Conservation (phyloP, 2,888 invertebrate species). For the Diachrysia chrysitis region DNA sequence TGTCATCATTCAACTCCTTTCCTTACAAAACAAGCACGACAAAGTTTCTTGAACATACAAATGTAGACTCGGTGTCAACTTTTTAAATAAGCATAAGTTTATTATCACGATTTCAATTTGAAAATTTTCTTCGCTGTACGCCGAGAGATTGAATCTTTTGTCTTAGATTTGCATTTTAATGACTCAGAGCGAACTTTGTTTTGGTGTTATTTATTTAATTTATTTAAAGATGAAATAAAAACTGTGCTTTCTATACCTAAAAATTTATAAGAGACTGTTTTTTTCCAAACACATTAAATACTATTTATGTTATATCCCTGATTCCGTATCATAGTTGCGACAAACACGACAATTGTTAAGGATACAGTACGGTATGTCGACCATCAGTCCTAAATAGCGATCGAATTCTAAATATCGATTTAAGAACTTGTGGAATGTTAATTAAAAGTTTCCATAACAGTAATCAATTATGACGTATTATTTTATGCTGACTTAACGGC, state of each 20-base stretch:
- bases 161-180: conserved; percentile 7
- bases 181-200: not conserved
- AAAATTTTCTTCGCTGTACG: not conserved
- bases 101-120: conserved; percentile 4
- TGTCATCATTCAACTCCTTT: conserved; percentile 2
- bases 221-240: not conserved
- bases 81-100: conserved; percentile 4
- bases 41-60: not conserved
- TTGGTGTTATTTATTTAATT: conserved; percentile 3
- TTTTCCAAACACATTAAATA: no score
- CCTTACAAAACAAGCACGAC: not conserved
- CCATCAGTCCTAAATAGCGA: no score
- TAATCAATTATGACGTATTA: not conserved
- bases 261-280: no score
- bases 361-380: no score
- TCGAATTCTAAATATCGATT: no score
- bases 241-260: not conserved
- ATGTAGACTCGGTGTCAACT: conserved; percentile 2
- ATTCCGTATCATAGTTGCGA: no score
- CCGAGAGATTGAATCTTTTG: not conserved
- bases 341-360: no score
- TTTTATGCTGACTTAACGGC: no score
- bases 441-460: no score
- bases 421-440: no score
- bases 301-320: no score